phyloP scores from a whole-genome alignment of 2,113 vertebrate species.

The Hucho hucho region DNA sequence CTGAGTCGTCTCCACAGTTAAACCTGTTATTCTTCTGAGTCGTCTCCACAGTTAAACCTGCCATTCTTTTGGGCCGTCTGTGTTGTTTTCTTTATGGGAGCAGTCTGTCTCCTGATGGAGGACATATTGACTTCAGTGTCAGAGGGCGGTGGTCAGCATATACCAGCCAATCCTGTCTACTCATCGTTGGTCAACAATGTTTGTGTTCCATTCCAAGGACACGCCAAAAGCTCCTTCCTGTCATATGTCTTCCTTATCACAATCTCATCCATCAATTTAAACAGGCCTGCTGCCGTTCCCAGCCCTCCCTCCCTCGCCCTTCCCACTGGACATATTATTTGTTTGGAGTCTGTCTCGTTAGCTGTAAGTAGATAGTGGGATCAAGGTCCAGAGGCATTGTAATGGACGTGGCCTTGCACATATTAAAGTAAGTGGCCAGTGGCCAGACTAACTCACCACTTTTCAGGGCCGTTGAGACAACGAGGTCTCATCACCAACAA shows the following conservation, averaged over 20 bases:
- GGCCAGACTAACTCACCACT: constrained; percentile 9
- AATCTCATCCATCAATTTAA: constrained; percentile 37
- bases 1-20: background rate
- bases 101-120: background rate
- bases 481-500: constrained; percentile 42
- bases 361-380: constrained; percentile 37
- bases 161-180: constrained; percentile 8
- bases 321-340: constrained; percentile 21
- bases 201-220: constrained; percentile 45
- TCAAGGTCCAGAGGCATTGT: constrained; percentile 30
- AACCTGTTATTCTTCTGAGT: too few species aligned
- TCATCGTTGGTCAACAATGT: constrained; percentile 30
- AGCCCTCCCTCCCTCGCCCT: constrained; percentile 1
- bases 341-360: constrained; percentile 13
- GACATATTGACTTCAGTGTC: constrained; percentile 20
- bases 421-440: constrained; percentile 3
- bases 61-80: too few species aligned
- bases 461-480: constrained; percentile 51
- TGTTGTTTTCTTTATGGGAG: too few species aligned
- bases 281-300: constrained; percentile 1
- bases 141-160: constrained; percentile 34
- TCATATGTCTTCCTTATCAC: constrained; percentile 41
- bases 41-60: too few species aligned
- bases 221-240: constrained; percentile 29
- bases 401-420: constrained; percentile 26